phyloP scores from a whole-genome alignment of 2,888 invertebrate genomes.

The Xylota segnis region DNA sequence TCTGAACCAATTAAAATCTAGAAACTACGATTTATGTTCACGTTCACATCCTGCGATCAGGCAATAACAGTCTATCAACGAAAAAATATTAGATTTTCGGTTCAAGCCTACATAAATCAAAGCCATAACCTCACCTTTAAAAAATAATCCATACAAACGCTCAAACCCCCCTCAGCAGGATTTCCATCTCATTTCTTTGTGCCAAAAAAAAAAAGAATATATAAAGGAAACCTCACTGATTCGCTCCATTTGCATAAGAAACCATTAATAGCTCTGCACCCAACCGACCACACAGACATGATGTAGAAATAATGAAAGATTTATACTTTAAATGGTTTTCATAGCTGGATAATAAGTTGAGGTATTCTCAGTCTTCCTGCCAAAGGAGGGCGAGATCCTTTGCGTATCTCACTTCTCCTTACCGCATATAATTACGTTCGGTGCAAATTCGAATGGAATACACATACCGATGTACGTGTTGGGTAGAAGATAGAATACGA shows the following conservation, averaged over 20 bases:
- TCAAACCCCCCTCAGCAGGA: not conserved
- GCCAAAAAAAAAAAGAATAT: not conserved
- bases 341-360: constrained; percentile 67
- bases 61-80: not conserved
- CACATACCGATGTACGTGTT: no score
- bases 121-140: constrained; percentile 13
- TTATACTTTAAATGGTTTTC: constrained; percentile 70
- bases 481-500: constrained; percentile 34
- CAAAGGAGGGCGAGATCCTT: constrained; percentile 3
- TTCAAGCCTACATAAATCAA: not conserved
- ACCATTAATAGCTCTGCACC: constrained; percentile 38
- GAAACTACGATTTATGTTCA: no score
- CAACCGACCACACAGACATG: constrained; percentile 14
- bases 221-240: constrained; percentile 30
- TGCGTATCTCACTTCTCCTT: constrained; percentile 10
- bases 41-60: not conserved
- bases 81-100: not conserved
- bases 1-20: no score
- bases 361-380: constrained; percentile 52
- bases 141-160: constrained; percentile 30
- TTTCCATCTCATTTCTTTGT: no score
- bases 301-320: constrained; percentile 62
- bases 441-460: constrained; percentile 60
- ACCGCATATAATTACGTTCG: constrained; percentile 61
- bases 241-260: constrained; percentile 41